Evolutionary conservation across 2,888 invertebrate genomes (phyloP).

Genomic region (Cataglyphis livida): DNA sequence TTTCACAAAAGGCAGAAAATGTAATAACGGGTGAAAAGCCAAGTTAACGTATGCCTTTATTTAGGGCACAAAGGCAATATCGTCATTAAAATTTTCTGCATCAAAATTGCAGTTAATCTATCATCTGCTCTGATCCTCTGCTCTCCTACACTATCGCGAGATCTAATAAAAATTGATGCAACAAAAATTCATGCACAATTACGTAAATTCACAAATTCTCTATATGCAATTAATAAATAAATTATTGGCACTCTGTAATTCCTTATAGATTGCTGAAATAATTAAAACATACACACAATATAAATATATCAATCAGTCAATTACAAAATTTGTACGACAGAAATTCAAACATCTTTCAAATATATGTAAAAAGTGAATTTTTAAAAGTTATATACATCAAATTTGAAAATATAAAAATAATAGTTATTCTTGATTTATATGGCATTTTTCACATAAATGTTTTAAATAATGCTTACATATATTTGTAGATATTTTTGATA

Average conservation of each 20-base stretch:
- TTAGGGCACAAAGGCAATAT: slow-evolving; percentile 26
- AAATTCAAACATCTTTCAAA: neutral
- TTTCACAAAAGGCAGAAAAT: slow-evolving; percentile 41
- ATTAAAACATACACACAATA: slow-evolving; percentile 4
- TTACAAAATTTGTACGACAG: neutral
- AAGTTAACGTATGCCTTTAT: slow-evolving; percentile 37
- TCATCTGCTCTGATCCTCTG: slow-evolving; percentile 2
- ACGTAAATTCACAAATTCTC: slow-evolving; percentile 1
- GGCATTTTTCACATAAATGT: neutral
- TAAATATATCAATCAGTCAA: neutral
- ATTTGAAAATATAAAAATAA: neutral
- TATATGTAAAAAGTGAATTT: neutral
- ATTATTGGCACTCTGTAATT: neutral
- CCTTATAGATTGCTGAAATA: neutral
- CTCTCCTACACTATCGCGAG: neutral
- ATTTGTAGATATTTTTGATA: neutral
- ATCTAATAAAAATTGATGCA: neutral
- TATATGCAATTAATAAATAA: neutral
- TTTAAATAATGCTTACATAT: neutral
- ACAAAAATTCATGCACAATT: neutral
- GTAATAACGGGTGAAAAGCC: slow-evolving; percentile 27
- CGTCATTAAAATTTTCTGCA: slow-evolving; percentile 32
- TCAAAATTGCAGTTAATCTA: slow-evolving; percentile 31
- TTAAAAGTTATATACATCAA: neutral
- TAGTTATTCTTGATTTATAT: neutral